Conservation (phyloP, 2,113 vertebrate species). For the Martes martes region DNA sequence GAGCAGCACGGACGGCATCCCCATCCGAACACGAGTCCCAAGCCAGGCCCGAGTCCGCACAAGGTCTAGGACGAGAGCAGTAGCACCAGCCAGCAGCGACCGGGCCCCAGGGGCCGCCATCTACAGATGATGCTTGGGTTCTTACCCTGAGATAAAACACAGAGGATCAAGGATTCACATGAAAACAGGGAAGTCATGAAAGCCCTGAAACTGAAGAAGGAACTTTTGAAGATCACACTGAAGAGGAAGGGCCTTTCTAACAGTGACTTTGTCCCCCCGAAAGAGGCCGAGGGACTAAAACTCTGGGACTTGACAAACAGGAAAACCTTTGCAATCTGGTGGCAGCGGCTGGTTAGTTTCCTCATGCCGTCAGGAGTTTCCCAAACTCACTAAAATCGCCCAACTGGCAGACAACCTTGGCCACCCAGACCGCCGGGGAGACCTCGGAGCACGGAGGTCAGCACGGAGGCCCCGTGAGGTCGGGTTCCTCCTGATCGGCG, state of each 20-base stretch:
- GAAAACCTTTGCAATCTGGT: no score
- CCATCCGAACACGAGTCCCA: accelerated
- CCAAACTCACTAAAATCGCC: background rate
- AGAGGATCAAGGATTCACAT: background rate
- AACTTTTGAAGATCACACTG: background rate
- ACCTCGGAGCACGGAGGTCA: background rate
- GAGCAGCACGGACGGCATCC: accelerated
- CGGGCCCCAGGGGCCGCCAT: background rate
- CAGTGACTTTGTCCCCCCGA: background rate
- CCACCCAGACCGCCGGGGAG: background rate
- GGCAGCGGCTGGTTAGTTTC: background rate
- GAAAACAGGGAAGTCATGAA: background rate
- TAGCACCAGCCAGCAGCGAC: accelerated
- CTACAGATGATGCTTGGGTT: background rate
- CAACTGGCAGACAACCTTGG: accelerated
- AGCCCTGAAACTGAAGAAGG: background rate
- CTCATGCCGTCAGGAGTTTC: background rate
- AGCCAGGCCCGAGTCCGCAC: accelerated
- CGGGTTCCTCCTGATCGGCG: background rate
- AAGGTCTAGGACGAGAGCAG: accelerated
- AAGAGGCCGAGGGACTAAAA: background rate
- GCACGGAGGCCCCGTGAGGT: background rate
- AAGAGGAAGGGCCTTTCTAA: background rate
- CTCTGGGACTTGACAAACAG: background rate
- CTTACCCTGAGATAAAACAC: background rate